Base-by-base conservation (phyloP, 2,888 invertebrate species). In the Caenorhabditis afra region DNA sequence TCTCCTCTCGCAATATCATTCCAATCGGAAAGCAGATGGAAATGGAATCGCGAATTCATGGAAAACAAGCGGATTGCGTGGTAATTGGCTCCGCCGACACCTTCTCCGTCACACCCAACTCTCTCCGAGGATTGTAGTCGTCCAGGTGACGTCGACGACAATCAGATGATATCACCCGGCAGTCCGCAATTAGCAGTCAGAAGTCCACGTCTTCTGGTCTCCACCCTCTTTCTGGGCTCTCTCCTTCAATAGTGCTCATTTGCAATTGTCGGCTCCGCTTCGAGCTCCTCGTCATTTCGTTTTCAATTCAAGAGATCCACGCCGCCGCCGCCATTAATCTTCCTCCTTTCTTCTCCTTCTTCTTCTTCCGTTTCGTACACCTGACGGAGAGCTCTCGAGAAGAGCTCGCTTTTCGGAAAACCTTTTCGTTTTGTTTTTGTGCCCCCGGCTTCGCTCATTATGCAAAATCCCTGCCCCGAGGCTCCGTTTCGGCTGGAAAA, bases 241-340 rank as follows among this genome's bases (percentile, higher is more conserved):
- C 50, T 16, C 50, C 50, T 14, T 44, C 52, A 65, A 65, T 41
- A 49, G 52, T 52, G 50, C 59, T 61, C 59, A 61, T 61, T 64
- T 41, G 22, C 64, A 64, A 64, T 50, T 50, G 50, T 37, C 29
- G 35, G n/a, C n/a, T n/a, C n/a, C 35, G 8, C 29, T 16, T 35
- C 29, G 29, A 7, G 29, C 29, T 52, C n/a, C 47, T 23, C 23
- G 22, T 23, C 22, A 22, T 50, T 50, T 50, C 22, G 8, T 50
- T 20, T 50, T 37, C 41, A 2, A 11, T 41, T 14, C 12, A 11
- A 8, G 41, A 41, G 41, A 14, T 14, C 12, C 41, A 2, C 11
- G 41, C 2, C 11, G n/a, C n/a, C n/a, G n/a, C 11, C 41, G 14
- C 41, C 41, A 41, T 41, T 41, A 41, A 41, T 41, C 41, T 41